Evolutionary conservation across 2,113 vertebrate genomes (phyloP), one percentile per base, ranked within the genome.

Genomic region (Chloropsis hardwickii): DNA sequence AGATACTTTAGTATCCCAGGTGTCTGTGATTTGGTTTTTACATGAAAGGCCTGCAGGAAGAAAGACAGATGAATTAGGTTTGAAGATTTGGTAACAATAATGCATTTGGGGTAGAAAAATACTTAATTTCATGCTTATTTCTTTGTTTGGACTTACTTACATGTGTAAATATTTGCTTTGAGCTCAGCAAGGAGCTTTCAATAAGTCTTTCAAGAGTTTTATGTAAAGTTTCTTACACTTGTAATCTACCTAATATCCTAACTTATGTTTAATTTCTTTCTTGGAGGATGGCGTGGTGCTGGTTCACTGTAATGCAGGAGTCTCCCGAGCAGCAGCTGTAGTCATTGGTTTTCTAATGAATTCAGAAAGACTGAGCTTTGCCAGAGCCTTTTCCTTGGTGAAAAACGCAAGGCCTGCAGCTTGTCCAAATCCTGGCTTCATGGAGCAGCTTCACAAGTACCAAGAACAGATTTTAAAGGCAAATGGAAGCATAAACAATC

Each of bases 261-360:
- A 42, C 20, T 64, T 29, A 24, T 1, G 25, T 73, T 93, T 72
- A 22, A 14, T 92, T 95, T 88, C 71, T 97, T 85, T 97, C 40
- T 91, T 93, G 87, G 95, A 99, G 99, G 98, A 98, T 87, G 98
- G 99, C 2, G 98, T 99, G 54, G 98, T 99, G 31, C 96, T 99
- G 88, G 98, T 99, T 79, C 99, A 99, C 96, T 99, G 99, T 67
- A 99, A 99, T 27, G 97, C 99, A 24, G 99, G 99, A 51, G 98
- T 99, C 79, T 99, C 99, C 39, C 98, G 99, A 45, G 98, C 99
- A 19, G 98, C 99, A 0, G 98, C 99, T 2, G 95, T 99, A 69
- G 96, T 99, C 87, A 99, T 98, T 42, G 99, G 99, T 67, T 99
- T 99, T 97, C 97, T 99, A 81, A 99, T 99, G 98, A 97, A 98